These are phyloP conservation scores for Bombus polaris DNA, from an alignment of 1,140 invertebrate species.

Conservation along the genomic window DNA sequence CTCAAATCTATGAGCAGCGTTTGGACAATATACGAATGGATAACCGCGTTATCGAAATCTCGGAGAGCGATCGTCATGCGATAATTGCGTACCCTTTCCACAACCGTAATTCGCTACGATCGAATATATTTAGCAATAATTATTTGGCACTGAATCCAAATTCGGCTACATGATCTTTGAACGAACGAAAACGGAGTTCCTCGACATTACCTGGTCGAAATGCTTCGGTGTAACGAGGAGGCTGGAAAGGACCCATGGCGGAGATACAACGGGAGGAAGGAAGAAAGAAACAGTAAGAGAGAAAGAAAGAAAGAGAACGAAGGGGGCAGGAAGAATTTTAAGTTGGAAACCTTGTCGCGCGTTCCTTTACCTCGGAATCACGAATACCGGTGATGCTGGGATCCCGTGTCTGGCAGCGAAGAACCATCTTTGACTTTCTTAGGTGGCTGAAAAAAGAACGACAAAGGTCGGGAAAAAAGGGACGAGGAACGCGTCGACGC, in stretches of 20 bases:
- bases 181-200: slow-evolving; percentile 46
- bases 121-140: slow-evolving; percentile 7
- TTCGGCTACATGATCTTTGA: background rate
- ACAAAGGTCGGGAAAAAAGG: background rate
- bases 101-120: background rate
- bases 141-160: background rate
- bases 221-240: slow-evolving; percentile 52
- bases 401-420: slow-evolving; percentile 46
- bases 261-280: slow-evolving; percentile 22
- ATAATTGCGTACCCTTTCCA: background rate
- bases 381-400: slow-evolving; percentile 63
- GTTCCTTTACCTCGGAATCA: slow-evolving; percentile 73
- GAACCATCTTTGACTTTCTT: slow-evolving; percentile 62
- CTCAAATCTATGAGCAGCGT: slow-evolving; percentile 24
- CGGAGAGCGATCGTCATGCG: slow-evolving; percentile 12
- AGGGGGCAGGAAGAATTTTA: slow-evolving; percentile 75
- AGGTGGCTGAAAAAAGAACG: slow-evolving; percentile 3
- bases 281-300: slow-evolving; percentile 52
- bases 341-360: slow-evolving; percentile 79
- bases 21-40: slow-evolving; percentile 49
- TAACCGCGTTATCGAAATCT: slow-evolving; percentile 16
- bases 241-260: slow-evolving; percentile 18
- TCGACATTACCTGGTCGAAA: slow-evolving; percentile 19
- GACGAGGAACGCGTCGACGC: background rate
- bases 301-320: slow-evolving; percentile 26